Conservation (phyloP, 2,888 invertebrate genomes). For the Flexamia atlantica region DNA sequence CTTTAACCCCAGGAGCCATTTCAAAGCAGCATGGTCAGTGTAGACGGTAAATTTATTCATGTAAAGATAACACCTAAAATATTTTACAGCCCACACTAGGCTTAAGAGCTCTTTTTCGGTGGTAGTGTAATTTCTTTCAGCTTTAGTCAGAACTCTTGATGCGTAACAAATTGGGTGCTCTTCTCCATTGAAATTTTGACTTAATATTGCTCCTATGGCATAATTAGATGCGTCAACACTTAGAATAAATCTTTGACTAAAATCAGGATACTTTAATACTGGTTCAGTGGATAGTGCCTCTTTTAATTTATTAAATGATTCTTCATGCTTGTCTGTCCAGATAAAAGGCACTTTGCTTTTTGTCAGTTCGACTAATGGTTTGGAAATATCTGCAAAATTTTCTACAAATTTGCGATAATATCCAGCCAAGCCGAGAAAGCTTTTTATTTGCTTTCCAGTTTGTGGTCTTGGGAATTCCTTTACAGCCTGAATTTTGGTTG, state of each 20-base stretch:
- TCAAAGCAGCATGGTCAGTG: slow-evolving; percentile 65
- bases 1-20: slow-evolving; percentile 64
- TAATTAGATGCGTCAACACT: slow-evolving; percentile 71
- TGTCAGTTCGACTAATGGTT: slow-evolving; percentile 9
- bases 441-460: background rate
- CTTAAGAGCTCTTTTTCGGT: slow-evolving; percentile 71
- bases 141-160: slow-evolving; percentile 70
- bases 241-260: slow-evolving; percentile 58
- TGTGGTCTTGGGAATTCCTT: background rate
- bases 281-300: slow-evolving; percentile 6
- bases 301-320: background rate
- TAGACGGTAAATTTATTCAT: slow-evolving; percentile 61
- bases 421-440: background rate
- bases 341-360: background rate
- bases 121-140: slow-evolving; percentile 70
- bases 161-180: slow-evolving; percentile 72
- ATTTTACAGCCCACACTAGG: slow-evolving; percentile 71
- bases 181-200: slow-evolving; percentile 69
- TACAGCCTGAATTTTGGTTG: background rate
- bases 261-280: slow-evolving; percentile 62
- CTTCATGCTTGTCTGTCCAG: background rate
- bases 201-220: slow-evolving; percentile 71
- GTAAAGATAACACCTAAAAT: slow-evolving; percentile 70
- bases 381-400: background rate
- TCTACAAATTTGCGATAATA: background rate